Base-by-base conservation (phyloP, 92 coral and sea anemone genomes). In the Epizoanthus ramosus region DNA sequence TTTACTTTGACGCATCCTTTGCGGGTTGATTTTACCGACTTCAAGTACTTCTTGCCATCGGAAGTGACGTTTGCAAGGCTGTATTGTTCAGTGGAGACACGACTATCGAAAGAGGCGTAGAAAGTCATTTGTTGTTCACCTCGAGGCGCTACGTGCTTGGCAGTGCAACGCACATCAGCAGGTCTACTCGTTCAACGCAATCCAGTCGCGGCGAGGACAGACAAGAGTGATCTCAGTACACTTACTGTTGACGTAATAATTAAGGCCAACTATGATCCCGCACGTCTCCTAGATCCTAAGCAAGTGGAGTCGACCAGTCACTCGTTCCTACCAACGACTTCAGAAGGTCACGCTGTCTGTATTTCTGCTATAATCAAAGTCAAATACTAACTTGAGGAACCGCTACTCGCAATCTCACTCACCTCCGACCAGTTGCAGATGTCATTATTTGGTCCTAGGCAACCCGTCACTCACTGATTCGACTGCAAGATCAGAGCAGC, bases 61-160 rank as follows among this genome's bases (percentile, higher is more conserved):
- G 82, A 77, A 77, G 71, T 77, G 82, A 77, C 82, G 82, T 61
- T n/a, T 47, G 39, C 43, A 35, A 37, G 70, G 28, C 31, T 67
- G 47, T 67, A 57, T 23, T 65, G 45, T 39, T 37, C 43, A 14
- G 57, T 39, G 69, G 47, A 13, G 24, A 4, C 9, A 31, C 8
- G 4, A 18, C 60, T 21, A 16, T 12, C 45, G 19, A n/a, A 75
- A 43, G 12, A 18, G 69, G 54, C 33, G 21, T 19, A 61, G 22
- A 5, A 45, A 60, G 7, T 21, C 60, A 61, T 37, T 37, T 37
- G 6, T 7, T 16, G 25, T 57, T 16, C 22, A 60, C 75, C 74
- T 68, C 57, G 31, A 43, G 18, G 54, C 56, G 71, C 10, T 60
- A 77, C 82, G 82, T 77, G 82, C 57, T 14, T 23, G 37, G 14